A percentile compares a stretch with the other conserved stretches of the same genome.
These are phyloP conservation scores for Nyctibius bracteatus DNA, from an alignment of 2,113 vertebrate species.

Conservation along the genomic window DNA sequence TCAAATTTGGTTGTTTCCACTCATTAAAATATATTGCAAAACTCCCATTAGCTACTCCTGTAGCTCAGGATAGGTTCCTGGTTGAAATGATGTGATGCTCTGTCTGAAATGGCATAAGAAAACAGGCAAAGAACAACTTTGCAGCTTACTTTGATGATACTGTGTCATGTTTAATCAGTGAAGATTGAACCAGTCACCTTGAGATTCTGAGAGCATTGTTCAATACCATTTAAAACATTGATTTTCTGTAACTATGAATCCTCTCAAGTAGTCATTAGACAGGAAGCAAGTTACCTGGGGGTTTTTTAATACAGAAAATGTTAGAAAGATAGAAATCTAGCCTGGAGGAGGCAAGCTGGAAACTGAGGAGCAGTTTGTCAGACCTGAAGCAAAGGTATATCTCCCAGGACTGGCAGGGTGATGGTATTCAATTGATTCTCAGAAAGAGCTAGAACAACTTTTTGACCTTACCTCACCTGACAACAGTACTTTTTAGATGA, in stretches of 20 bases:
- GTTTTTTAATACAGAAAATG: background rate
- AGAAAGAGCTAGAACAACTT: slow-evolving; percentile 28
- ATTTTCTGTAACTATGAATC: slow-evolving; percentile 72
- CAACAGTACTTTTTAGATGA: background rate
- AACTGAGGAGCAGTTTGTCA: slow-evolving; percentile 47
- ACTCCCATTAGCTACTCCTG: background rate
- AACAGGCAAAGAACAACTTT: slow-evolving; percentile 7
- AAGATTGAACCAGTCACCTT: slow-evolving; percentile 65
- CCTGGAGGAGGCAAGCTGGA: slow-evolving; percentile 49
- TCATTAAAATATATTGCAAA: background rate
- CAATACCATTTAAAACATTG: slow-evolving; percentile 68
- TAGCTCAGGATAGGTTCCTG: background rate
- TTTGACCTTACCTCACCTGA: slow-evolving; percentile 16
- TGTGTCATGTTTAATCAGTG: slow-evolving; percentile 64
- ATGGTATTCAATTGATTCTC: slow-evolving; percentile 16
- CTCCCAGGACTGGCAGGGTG: slow-evolving; percentile 16
- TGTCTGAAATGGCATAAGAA: background rate
- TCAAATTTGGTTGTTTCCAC: background rate
- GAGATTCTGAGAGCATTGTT: slow-evolving; percentile 62
- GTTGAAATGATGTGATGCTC: background rate
- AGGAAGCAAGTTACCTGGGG: slow-evolving; percentile 56
- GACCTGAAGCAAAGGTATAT: slow-evolving; percentile 34
- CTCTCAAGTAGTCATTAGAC: slow-evolving; percentile 67
- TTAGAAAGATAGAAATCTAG: slow-evolving; percentile 56
- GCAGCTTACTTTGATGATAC: slow-evolving; percentile 39